A percentile compares a stretch with the other conserved stretches of the same genome.
These are phyloP conservation scores for Dissostichus mawsoni DNA, from an alignment of 2,113 vertebrate species.

Conservation along the genomic window DNA sequence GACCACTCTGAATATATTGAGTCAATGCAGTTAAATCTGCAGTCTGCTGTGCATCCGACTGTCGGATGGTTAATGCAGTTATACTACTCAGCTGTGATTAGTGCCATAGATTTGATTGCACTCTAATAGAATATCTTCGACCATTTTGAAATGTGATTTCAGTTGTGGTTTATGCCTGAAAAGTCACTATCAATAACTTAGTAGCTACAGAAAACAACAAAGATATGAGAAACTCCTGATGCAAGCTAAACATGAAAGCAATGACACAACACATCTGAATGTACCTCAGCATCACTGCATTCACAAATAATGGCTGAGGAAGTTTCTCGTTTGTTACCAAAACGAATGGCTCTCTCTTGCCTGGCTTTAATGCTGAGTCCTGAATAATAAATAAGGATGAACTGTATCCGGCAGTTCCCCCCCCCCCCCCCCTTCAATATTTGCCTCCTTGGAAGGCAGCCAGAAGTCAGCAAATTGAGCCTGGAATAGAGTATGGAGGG, in stretches of 20 bases:
- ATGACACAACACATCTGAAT: conserved; percentile 54
- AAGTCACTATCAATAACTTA: conserved; percentile 23
- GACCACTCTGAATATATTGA: conserved; percentile 49
- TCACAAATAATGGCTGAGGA: conserved; percentile 44
- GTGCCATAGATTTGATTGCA: neutral
- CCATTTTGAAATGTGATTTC: conserved; percentile 8
- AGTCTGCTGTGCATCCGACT: conserved; percentile 36
- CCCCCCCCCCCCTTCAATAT: conserved; percentile 45
- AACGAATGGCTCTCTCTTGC: conserved; percentile 39
- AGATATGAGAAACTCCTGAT: conserved; percentile 42
- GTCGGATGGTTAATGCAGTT: conserved; percentile 17
- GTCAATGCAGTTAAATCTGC: conserved; percentile 46
- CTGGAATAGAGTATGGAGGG: conserved; percentile 71
- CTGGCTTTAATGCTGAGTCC: conserved; percentile 60
- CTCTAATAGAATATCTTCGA: conserved; percentile 11
- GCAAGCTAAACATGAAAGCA: conserved; percentile 46
- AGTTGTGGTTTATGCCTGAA: conserved; percentile 16
- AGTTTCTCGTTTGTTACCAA: conserved; percentile 56
- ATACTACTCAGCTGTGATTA: conserved; percentile 24
- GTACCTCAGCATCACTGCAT: conserved; percentile 29
- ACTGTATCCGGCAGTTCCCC: conserved; percentile 38
- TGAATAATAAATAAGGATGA: conserved; percentile 74
- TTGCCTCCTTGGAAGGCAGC: conserved; percentile 60
- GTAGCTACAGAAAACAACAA: conserved; percentile 25
- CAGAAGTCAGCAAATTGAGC: conserved; percentile 66